phyloP scores from a whole-genome alignment of 2,888 invertebrate species.

The Ochlodes sylvanus region DNA sequence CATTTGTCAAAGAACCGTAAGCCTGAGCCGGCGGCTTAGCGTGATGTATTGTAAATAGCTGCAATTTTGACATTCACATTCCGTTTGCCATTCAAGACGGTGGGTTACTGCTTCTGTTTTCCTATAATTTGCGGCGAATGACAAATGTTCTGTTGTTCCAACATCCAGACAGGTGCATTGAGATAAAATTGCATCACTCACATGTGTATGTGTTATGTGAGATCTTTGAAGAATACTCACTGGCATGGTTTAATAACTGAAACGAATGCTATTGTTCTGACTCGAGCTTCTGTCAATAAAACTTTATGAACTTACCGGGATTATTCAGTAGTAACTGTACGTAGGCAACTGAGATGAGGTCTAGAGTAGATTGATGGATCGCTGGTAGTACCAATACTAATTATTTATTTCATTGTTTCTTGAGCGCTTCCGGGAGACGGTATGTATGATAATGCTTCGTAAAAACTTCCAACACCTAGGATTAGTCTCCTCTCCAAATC shows the following conservation, averaged over 20 bases:
- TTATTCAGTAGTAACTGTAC: not conserved
- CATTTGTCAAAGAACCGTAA: conserved; percentile 80
- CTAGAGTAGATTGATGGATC: not conserved
- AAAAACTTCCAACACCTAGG: no score
- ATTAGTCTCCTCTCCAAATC: no score
- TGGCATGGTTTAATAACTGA: not conserved
- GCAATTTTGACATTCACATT: conserved; percentile 72
- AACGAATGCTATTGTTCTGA: not conserved
- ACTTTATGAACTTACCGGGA: not conserved
- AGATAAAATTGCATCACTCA: conserved; percentile 16
- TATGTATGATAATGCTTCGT: no score
- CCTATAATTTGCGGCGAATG: conserved; percentile 62
- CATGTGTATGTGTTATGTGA: conserved; percentile 3
- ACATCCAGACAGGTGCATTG: conserved; percentile 25
- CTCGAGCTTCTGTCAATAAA: not conserved
- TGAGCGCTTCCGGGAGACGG: no score
- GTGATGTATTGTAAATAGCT: conserved; percentile 69
- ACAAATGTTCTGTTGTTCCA: conserved; percentile 60
- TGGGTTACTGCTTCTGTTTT: conserved; percentile 61
- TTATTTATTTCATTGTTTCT: no score
- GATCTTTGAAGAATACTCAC: not conserved
- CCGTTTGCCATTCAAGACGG: conserved; percentile 55
- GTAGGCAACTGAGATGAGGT: no score
- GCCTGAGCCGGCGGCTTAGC: conserved; percentile 52
- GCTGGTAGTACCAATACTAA: no score